These are phyloP conservation scores for Thomomys bottae DNA, from an alignment of 2,113 vertebrate species.

Conservation along the genomic window DNA sequence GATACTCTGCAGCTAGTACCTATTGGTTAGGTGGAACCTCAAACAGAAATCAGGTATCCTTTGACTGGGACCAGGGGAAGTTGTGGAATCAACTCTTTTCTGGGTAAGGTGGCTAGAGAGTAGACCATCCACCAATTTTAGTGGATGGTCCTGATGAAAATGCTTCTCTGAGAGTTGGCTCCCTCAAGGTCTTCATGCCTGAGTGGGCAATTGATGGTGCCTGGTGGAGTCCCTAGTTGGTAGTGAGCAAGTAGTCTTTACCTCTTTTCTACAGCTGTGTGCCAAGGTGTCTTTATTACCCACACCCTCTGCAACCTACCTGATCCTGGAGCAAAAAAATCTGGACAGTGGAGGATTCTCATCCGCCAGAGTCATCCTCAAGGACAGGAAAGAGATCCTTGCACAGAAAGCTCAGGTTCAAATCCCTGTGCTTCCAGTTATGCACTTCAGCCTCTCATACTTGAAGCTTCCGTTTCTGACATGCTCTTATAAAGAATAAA, in stretches of 20 bases:
- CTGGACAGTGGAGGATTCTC: too few species aligned
- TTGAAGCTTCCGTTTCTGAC: neutral
- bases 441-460: neutral
- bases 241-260: neutral
- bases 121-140: neutral
- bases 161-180: neutral
- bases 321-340: too few species aligned
- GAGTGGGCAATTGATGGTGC: fast-evolving
- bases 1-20: neutral
- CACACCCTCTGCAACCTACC: too few species aligned
- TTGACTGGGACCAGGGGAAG: neutral
- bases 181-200: fast-evolving
- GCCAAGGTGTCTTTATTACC: too few species aligned
- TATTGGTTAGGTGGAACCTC: neutral
- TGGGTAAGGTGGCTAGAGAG: neutral
- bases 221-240: neutral
- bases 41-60: neutral
- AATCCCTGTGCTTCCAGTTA: too few species aligned
- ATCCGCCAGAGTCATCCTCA: neutral
- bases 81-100: neutral
- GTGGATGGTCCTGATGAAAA: neutral
- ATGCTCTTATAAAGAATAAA: neutral
- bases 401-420: neutral
- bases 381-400: fast-evolving
- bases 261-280: neutral